Evolutionary conservation across 2,888 invertebrate species (phyloP), one percentile per base, ranked within the genome.

Genomic region (Dynastes hyllus): DNA sequence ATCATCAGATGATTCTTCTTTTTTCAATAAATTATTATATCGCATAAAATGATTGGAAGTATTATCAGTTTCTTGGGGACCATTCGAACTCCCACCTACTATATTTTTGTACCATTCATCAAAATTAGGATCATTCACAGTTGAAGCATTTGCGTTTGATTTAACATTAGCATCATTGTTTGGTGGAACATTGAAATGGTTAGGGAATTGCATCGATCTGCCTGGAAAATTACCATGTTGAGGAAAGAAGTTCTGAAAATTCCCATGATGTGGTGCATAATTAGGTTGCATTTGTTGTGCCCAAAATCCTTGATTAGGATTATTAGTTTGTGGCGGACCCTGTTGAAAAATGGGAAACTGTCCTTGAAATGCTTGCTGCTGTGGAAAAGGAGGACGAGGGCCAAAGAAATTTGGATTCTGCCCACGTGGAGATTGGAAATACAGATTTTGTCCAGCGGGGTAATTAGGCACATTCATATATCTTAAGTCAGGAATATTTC

Each of bases 81-180:
- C n/a, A 2, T 69, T 51, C 5, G 69, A 27, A 13, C 27, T 63
- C 0, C 61, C 73, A 27, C 40, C 63, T 13, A 29, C 37, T 6
- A 75, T 40, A 40, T 45, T 75, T 40, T 13, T 61, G 16, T 40
- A 61, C 73, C 73, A 75, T 40, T 61, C 73, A n/a, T 75, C 61
- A 45, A 75, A 75, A 63, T 40, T 45, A 1, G 45, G 2, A 50
- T 75, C 61, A 8, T 37, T 40, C 40, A 5, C n/a, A 5, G 16
- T 16, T n/a, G 27, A 22, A 53, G 53, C 29, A 58, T 40, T 45
- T 11, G n/a, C 13, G 27, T 51, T 8, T 16, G 22, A 13, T 67
- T 67, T 27, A 2, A n/a, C 2, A 2, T 75, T 75, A 61, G 16
- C 45, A 61, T 16, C n/a, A 27, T n/a, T 51, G 16, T 16, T 50